These are phyloP conservation scores for Frankliniella fusca DNA, from an alignment of 2,888 invertebrate genomes.

Conservation along the genomic window DNA sequence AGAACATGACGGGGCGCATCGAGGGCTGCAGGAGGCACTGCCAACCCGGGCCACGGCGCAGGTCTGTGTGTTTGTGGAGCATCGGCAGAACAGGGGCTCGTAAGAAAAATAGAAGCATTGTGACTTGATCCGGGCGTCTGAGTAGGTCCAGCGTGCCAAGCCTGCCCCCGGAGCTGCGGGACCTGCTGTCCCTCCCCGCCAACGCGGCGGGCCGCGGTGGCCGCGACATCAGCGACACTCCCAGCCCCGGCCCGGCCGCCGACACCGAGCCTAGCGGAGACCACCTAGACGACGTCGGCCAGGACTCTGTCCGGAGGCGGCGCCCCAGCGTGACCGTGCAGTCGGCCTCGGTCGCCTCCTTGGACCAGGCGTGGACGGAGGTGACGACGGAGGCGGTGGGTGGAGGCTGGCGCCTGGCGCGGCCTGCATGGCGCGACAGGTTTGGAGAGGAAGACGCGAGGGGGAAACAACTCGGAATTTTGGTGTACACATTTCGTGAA, in stretches of 20 bases:
- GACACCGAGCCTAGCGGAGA: too few relatives aligned
- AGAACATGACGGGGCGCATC: slow-evolving; percentile 42
- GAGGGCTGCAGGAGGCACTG: background rate
- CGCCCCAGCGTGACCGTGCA: too few relatives aligned
- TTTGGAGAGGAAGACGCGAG: too few relatives aligned
- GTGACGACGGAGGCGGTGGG: too few relatives aligned
- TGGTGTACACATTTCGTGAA: too few relatives aligned
- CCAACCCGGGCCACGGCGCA: background rate
- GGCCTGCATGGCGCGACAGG: too few relatives aligned
- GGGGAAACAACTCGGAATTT: too few relatives aligned
- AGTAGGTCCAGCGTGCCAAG: background rate
- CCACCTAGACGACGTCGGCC: background rate
- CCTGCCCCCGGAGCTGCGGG: background rate
- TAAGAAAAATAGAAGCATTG: background rate
- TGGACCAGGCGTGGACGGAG: too few relatives aligned
- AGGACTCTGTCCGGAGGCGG: too few relatives aligned
- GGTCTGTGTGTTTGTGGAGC: background rate
- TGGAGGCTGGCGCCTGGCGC: background rate
- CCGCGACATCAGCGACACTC: background rate
- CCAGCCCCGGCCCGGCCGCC: too few relatives aligned
- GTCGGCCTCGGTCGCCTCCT: too few relatives aligned
- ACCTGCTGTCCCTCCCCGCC: background rate
- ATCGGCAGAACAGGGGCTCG: background rate
- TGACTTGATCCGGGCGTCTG: background rate
- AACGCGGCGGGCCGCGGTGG: background rate